phyloP scores from a whole-genome alignment of 2,888 invertebrate species.

The Acheta domesticus region DNA sequence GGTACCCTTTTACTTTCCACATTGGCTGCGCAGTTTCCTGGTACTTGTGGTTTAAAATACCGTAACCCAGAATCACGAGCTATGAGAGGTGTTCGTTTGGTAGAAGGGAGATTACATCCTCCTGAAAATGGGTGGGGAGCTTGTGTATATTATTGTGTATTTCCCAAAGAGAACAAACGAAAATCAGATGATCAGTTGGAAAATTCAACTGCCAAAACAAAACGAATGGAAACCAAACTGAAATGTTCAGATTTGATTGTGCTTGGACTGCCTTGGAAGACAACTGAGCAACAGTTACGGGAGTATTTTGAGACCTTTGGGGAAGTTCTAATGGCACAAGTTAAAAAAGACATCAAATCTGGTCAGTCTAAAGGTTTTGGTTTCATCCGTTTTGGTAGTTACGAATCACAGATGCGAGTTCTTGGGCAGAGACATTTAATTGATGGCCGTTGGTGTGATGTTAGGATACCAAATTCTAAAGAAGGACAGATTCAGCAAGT shows the following conservation, averaged over 20 bases:
- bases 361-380: conserved; percentile 98
- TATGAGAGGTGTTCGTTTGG: conserved; percentile 51
- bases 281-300: conserved; percentile 53
- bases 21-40: conserved; percentile 57
- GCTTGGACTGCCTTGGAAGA: conserved; percentile 59
- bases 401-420: conserved; percentile 93
- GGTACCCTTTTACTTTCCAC: conserved; percentile 54
- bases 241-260: conserved; percentile 56
- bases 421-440: conserved; percentile 95
- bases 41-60: conserved; percentile 61
- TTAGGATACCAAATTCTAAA: conserved; percentile 96
- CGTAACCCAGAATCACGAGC: conserved; percentile 54
- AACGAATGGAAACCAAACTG: conserved; percentile 50
- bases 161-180: conserved; percentile 57
- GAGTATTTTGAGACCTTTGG: conserved; percentile 65
- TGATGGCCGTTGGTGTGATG: conserved; percentile 97
- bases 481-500: conserved; percentile 47
- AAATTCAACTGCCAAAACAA: conserved; percentile 51
- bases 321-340: conserved; percentile 61
- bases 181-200: conserved; percentile 53
- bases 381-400: conserved; percentile 92
- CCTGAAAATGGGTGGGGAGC: conserved; percentile 60
- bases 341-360: conserved; percentile 74
- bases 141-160: conserved; percentile 62
- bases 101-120: conserved; percentile 53